phyloP scores from a whole-genome alignment of 2,888 invertebrate genomes.

The Chrysomela aeneicollis region DNA sequence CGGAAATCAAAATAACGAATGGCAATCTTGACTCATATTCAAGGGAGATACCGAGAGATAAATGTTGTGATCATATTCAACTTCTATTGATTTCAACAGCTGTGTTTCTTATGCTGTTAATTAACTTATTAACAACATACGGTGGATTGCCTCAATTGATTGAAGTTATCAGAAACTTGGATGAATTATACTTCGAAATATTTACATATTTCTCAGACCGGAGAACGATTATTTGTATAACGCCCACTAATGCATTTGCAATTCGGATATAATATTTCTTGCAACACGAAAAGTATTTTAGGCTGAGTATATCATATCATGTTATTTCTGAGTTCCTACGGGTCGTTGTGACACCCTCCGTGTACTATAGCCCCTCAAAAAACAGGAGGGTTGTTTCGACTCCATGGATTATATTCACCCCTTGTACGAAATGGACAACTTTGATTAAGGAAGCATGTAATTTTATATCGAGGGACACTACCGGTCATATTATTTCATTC shows the following conservation, averaged over 20 bases:
- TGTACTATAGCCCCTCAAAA: constrained; percentile 5
- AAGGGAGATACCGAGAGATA: too few species aligned
- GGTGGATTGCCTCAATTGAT: too few species aligned
- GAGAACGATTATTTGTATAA: not conserved
- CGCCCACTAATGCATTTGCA: constrained; percentile 10
- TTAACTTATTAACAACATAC: too few species aligned
- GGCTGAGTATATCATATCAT: not conserved
- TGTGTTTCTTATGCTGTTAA: too few species aligned
- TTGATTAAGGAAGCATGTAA: constrained; percentile 40
- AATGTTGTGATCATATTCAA: too few species aligned
- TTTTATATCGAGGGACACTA: constrained; percentile 35
- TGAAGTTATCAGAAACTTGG: too few species aligned
- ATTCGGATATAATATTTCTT: constrained; percentile 21
- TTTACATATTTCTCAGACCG: too few species aligned
- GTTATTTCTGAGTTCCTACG: not conserved
- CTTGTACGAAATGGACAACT: constrained; percentile 37
- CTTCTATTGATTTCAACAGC: too few species aligned
- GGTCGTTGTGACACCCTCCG: constrained; percentile 11
- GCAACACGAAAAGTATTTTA: constrained; percentile 16
- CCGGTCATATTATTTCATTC: constrained; percentile 37
- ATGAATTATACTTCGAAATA: too few species aligned
- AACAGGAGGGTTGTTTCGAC: constrained; percentile 17
- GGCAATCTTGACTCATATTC: too few species aligned
- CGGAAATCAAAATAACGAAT: too few species aligned
- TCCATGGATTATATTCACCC: constrained; percentile 36